Base-by-base conservation (phyloP, 2,888 invertebrate species). In the Himalopsyche anomala region DNA sequence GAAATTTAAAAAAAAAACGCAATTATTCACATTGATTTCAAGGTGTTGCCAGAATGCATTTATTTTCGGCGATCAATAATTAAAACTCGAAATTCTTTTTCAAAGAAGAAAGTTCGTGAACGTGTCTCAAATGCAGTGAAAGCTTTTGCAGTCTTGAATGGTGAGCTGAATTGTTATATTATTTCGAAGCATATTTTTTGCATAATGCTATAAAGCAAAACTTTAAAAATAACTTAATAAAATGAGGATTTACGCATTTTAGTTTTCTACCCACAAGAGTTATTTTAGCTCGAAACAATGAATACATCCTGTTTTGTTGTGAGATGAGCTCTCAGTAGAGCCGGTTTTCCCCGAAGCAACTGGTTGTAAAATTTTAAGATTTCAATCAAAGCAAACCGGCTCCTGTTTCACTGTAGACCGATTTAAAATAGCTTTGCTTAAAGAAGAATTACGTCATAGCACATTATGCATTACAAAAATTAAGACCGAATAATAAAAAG, bases 121-220 rank as follows among this genome's bases (percentile, higher is more conserved):
- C 74, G 74, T 36, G 38, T 36, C 15, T 74, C 36, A 74, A 74
- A 15, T 74, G 38, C 74, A 74, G 74, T 36, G 74, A 74, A 74
- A 74, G 74, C 36, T 38, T 74, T 74, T 36, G 15, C 74, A 36
- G 74, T 74, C 74, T 74, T 38, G 9, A 74, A 74, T 74, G 74
- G 36, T 38, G 74, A 36, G 74, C 38, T 15, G 36, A 74, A 36
- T 74, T 28, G 28, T 28, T 28, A 28, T 28, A 28, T 28, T 74
- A 74, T 74, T 74, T 38, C 36, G 12, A 74, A 38, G 74, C 74
- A 74, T 74, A 74, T 74, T 74, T 74, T 74, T 38, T 74, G 74
- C 15, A 74, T 36, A 74, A 6, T 36, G 56, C 28, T 5, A 28
- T 28, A 36, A 36, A 74, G 15, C 38, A 36, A 74, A 38, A 38